Percentiles rank a stretch among this genome's conserved stretches.
phyloP scores from a whole-genome alignment of 2,797 vertebrate genomes.

The Syngnathus acus region DNA sequence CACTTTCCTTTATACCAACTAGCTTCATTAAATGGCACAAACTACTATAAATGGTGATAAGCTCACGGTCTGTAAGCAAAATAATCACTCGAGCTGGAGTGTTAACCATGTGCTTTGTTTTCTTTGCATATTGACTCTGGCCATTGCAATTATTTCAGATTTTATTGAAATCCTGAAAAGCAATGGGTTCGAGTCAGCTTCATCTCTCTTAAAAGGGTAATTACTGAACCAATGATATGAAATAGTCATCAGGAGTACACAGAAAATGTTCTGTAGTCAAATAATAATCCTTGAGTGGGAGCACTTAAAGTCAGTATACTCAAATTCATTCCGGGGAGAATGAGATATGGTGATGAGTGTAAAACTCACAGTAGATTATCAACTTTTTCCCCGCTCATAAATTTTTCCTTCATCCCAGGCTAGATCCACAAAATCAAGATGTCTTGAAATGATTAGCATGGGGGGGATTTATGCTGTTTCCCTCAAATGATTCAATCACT shows the following conservation, averaged over 20 bases:
- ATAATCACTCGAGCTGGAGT: neutral
- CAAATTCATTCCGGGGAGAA: neutral
- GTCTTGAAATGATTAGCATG: neutral
- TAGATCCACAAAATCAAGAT: neutral
- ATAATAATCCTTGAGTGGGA: slow-evolving; percentile 4
- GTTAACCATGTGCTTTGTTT: neutral
- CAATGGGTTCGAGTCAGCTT: neutral
- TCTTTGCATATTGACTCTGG: neutral
- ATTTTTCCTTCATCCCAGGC: neutral
- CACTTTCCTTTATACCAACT: neutral
- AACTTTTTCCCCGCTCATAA: neutral
- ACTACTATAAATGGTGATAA: neutral
- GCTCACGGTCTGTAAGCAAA: neutral
- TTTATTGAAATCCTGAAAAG: neutral
- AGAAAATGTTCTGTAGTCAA: neutral
- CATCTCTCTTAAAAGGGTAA: neutral
- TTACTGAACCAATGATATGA: neutral
- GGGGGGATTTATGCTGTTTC: neutral
- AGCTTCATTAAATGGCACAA: neutral
- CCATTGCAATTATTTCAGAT: neutral
- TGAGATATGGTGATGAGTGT: neutral
- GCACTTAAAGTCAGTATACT: neutral
- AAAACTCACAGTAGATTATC: neutral
- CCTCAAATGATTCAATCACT: neutral
- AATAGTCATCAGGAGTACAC: neutral